A percentile compares a stretch with the other conserved stretches of the same genome.
Evolutionary conservation across 1,140 invertebrate genomes (phyloP).

Genomic region (Chironomus striatipennis): DNA sequence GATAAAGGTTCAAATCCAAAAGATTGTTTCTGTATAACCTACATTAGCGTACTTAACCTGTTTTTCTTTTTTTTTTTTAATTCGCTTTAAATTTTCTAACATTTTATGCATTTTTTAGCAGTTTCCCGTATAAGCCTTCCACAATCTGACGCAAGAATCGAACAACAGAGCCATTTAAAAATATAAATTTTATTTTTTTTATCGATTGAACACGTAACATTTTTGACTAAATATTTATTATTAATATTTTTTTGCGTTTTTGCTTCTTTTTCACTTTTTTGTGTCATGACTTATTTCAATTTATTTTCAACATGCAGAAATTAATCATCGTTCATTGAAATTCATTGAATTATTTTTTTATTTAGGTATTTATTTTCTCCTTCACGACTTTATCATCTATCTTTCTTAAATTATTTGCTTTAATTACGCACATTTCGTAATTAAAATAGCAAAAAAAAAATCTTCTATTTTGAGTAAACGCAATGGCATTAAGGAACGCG

Average conservation of each 20-base stretch:
- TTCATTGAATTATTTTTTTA: neutral
- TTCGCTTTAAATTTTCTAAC: too few relatives aligned
- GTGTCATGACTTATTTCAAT: conserved; percentile 13
- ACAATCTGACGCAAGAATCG: neutral
- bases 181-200: neutral
- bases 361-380: neutral
- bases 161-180: neutral
- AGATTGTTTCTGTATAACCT: too few relatives aligned
- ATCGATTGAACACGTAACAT: conserved; percentile 12
- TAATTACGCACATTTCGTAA: neutral
- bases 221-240: neutral
- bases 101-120: too few relatives aligned
- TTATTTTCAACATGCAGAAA: neutral
- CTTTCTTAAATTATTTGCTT: neutral
- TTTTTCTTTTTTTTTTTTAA: too few relatives aligned
- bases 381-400: neutral
- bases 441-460: neutral
- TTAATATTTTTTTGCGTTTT: neutral
- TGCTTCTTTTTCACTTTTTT: neutral
- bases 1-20: too few relatives aligned
- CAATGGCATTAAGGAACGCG: conserved; percentile 17
- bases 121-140: too few relatives aligned
- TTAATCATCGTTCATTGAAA: neutral
- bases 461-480: neutral
- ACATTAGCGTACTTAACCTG: too few relatives aligned